Percentiles rank a stretch among this genome's conserved stretches.
Evolutionary conservation across 2,113 vertebrate species (phyloP).

Genomic region (Cebidichthys violaceus): DNA sequence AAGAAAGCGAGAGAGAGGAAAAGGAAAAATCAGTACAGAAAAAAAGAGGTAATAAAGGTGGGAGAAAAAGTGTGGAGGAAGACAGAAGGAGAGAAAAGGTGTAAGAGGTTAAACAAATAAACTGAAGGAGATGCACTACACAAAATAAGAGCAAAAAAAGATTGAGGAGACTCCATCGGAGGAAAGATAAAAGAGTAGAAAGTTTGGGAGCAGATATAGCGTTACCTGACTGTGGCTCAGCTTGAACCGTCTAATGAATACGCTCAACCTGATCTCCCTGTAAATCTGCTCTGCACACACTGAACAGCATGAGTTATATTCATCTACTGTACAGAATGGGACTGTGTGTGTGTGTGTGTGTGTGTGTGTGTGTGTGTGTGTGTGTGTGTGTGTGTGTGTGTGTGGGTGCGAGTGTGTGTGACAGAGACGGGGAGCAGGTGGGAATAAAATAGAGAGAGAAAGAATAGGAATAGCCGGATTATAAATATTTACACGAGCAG

Average conservation of each 20-base stretch:
- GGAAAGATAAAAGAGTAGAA: conserved; percentile 14
- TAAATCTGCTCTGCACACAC: conserved; percentile 60
- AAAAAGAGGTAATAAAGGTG: neutral
- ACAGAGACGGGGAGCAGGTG: conserved; percentile 34
- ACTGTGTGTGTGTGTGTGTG: conserved; percentile 30
- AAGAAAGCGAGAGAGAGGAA: neutral
- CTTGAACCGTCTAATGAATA: conserved; percentile 46
- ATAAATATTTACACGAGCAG: conserved; percentile 75
- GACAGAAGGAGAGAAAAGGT: neutral
- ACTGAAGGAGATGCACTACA: neutral
- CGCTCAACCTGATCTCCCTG: conserved; percentile 49
- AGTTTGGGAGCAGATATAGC: conserved; percentile 41
- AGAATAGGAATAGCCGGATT: conserved; percentile 51
- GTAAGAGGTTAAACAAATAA: neutral
- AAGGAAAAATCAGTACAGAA: neutral
- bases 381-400: conserved; percentile 38
- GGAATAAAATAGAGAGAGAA: conserved; percentile 54
- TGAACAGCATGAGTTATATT: conserved; percentile 64
- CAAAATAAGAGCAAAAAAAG: neutral
- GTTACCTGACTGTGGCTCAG: conserved; percentile 38
- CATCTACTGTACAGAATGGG: conserved; percentile 37
- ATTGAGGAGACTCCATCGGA: neutral
- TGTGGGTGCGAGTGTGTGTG: conserved; percentile 22
- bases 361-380: conserved; percentile 35
- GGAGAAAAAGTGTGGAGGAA: neutral